These are phyloP conservation scores for Pherbina coryleti DNA, from an alignment of 2,888 invertebrate genomes.

Conservation along the genomic window DNA sequence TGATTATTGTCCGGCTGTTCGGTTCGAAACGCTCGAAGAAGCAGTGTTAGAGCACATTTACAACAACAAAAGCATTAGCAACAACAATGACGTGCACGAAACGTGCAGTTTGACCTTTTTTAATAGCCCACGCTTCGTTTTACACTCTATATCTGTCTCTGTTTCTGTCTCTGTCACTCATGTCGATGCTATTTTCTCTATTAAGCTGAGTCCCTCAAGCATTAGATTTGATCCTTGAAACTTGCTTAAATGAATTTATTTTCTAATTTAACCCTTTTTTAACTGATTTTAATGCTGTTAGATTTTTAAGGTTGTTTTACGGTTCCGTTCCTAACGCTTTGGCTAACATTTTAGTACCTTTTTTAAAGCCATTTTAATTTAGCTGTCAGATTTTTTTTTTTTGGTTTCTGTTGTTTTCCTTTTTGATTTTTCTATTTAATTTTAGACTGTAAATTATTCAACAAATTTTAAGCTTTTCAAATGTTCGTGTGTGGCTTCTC, in stretches of 20 bases:
- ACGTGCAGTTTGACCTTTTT: background rate
- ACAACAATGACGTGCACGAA: background rate
- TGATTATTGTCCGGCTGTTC: constrained; percentile 25
- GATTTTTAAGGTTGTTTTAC: background rate
- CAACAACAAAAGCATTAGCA: background rate
- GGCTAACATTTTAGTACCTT: background rate
- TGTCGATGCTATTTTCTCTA: background rate
- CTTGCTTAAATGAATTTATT: constrained; percentile 25
- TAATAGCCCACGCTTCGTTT: background rate
- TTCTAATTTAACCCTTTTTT: constrained; percentile 23
- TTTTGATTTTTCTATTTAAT: background rate
- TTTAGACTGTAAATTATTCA: background rate
- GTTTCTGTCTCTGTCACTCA: background rate
- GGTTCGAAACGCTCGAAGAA: constrained; percentile 11
- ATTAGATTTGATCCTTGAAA: constrained; percentile 2
- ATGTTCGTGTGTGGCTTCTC: too few species aligned
- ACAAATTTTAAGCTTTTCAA: background rate
- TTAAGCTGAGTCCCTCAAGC: background rate
- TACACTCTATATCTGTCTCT: background rate
- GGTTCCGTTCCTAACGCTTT: background rate
- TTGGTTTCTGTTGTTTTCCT: background rate
- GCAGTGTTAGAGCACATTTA: background rate
- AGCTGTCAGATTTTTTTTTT: background rate
- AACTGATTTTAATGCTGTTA: background rate
- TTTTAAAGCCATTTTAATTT: background rate